Base-by-base conservation (phyloP, 2,113 vertebrate species). In the Nerophis ophidion region DNA sequence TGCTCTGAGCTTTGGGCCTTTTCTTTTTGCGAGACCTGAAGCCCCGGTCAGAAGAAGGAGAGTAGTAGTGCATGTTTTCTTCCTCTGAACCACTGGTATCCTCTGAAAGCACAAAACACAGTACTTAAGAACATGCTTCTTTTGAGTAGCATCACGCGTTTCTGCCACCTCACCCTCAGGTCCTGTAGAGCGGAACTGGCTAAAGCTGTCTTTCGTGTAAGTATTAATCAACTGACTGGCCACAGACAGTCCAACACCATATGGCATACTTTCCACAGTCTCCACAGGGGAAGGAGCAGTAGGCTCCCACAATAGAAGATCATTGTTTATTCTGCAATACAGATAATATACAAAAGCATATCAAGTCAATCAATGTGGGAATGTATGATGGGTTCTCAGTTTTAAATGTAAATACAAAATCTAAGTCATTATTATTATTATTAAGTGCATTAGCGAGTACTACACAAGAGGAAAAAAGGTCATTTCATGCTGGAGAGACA, bases 31-130 rank as follows among this genome's bases (percentile, higher is more conserved):
- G 92, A 17, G 91, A 93, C 49, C 93, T 90, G 70, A 90, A 91
- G 79, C 91, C 93, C 14, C 91, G 76, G 71, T 99, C 96, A 51
- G 80, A 76, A 1, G 91, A 82, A 34, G 92, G 80, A 8, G 89
- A 91, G 81, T 92, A 93, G 70, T 93, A 95, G 19, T 93, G 92
- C 64, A 93, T 61, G 47, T 89, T 93, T 75, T 99, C 97, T 57
- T 99, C 97, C 61, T 99, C 97, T 35, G 97, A 99, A 16, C 94
- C 95, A 68, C 97, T 98, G 57, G 94, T 94, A n/a, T 98, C 97
- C 70, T 97, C 97, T 98, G 76, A 10, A 83, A 75, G 11, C 35
- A 75, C 12, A 70, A 0, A 68, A 6, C 2, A 16, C 1, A 57
- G 40, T 46, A 44, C 5, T 33, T 8, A 60, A 3, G 48, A 5